These are phyloP conservation scores for Muscicapa comitata DNA, from an alignment of 2,797 vertebrate species.

Conservation along the genomic window DNA sequence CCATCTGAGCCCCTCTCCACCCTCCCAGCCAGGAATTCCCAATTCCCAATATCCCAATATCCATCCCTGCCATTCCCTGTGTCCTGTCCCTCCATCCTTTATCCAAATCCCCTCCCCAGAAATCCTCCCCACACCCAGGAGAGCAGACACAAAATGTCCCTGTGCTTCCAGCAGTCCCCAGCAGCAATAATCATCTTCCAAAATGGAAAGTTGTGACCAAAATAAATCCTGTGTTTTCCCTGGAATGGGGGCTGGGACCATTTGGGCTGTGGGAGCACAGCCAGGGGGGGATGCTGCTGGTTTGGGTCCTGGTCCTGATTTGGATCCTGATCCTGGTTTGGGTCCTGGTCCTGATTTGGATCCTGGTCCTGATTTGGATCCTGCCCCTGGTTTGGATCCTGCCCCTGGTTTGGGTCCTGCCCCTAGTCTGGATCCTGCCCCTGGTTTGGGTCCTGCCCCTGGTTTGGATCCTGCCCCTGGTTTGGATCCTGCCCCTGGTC, in stretches of 20 bases:
- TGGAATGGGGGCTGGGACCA: not conserved
- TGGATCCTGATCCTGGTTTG: not conserved
- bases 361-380: too few relatives aligned
- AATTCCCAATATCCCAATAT: not conserved
- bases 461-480: too few relatives aligned
- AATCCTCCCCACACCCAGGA: not conserved
- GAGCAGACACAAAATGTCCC: too few relatives aligned
- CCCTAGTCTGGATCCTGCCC: too few relatives aligned
- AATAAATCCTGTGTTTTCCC: too few relatives aligned
- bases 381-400: too few relatives aligned
- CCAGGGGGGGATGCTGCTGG: rapidly evolving
- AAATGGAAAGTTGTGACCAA: too few relatives aligned
- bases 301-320: not conserved
- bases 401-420: too few relatives aligned
- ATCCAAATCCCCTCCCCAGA: not conserved
- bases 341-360: not conserved
- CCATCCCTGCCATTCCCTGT: not conserved
- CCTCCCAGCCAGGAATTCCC: not conserved
- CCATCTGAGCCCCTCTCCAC: too few relatives aligned
- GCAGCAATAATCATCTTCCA: not conserved
- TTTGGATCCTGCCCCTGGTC: too few relatives aligned
- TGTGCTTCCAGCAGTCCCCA: not conserved
- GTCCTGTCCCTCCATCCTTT: not conserved
- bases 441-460: too few relatives aligned
- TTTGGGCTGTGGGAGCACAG: not conserved